phyloP scores from a whole-genome alignment of 2,113 vertebrate genomes.

The Hemichromis elongatus region DNA sequence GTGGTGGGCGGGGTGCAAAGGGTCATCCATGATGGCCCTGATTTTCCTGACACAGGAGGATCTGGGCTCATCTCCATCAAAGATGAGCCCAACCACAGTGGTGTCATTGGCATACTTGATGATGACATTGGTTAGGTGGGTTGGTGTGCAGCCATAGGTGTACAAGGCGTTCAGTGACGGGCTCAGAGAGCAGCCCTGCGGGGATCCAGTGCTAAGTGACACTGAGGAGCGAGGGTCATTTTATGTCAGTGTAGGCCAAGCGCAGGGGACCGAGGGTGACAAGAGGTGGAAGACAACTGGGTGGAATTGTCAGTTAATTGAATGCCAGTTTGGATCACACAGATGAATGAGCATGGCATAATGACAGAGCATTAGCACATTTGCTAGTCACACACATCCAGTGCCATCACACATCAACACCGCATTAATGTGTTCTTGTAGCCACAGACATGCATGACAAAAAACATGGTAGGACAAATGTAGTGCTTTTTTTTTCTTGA shows the following conservation, averaged over 20 bases:
- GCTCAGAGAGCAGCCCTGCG: neutral
- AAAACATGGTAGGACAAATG: neutral
- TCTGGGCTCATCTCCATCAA: neutral
- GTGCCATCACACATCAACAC: neutral
- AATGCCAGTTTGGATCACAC: constrained; percentile 62
- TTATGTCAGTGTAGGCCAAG: neutral
- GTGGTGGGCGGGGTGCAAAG: neutral
- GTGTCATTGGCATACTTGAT: neutral
- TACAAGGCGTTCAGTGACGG: neutral
- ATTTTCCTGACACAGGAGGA: neutral
- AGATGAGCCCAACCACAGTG: neutral
- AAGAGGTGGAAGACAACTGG: neutral
- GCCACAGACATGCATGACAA: neutral
- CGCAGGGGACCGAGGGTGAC: neutral
- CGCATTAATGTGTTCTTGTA: neutral
- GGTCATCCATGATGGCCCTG: neutral
- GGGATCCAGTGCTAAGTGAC: neutral
- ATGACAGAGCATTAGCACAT: neutral
- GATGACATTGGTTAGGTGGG: neutral
- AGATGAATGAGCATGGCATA: constrained; percentile 38
- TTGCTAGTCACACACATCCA: neutral
- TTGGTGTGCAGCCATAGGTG: neutral
- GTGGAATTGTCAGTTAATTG: constrained; percentile 60
- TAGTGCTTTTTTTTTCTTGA: neutral
- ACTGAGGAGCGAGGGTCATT: neutral